Evolutionary conservation across 2,113 vertebrate genomes (phyloP), one percentile per base, ranked within the genome.

Genomic region (Myodes glareolus): DNA sequence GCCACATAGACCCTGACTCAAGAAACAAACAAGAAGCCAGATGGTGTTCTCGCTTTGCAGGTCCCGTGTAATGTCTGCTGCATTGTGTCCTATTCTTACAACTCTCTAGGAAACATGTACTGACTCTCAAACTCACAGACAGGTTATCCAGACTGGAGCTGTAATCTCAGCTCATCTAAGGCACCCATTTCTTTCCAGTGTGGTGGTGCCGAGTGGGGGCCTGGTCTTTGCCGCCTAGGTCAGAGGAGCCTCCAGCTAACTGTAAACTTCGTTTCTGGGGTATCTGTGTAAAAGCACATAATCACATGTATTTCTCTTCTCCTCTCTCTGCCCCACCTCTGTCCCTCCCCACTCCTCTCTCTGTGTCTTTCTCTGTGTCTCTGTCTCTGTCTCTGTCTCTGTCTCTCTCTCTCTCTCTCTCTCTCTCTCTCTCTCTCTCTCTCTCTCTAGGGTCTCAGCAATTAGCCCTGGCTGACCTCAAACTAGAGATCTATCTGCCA

Each of bases 371-470:
- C 14, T 58, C 55, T 55, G 12, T 55, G 12, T 55, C 55, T 55
- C 55, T 55, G 12, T 55, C 55, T 16, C 1, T 14, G 0, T 67
- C 27, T 67, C 65, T 31, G 10, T 67, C 65, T 68, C n/a, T n/a
- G n/a, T 9, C 72, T 73, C 16, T 73, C 72, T 39, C n/a, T 39
- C 36, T 73, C 72, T 23, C 72, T 70, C 4, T 36, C 67, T 70
- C 13, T 36, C 17, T 39, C 36, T 39, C 14, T 7, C n/a, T 10
- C 19, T 4, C 36, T 39, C 17, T 23, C 36, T 39, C 70, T 10
- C 36, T n/a, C 7, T 21, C 7, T 0, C 5, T 5, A 36, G 33
- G 5, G 11, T 25, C 36, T 58, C 3, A 17, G 36, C 9, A 61
- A 55, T 61, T 82, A 82, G 36, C 55, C 55, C 55, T 17, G 36